phyloP scores from a whole-genome alignment of 2,113 vertebrate genomes.

The Leptosomus discolor region DNA sequence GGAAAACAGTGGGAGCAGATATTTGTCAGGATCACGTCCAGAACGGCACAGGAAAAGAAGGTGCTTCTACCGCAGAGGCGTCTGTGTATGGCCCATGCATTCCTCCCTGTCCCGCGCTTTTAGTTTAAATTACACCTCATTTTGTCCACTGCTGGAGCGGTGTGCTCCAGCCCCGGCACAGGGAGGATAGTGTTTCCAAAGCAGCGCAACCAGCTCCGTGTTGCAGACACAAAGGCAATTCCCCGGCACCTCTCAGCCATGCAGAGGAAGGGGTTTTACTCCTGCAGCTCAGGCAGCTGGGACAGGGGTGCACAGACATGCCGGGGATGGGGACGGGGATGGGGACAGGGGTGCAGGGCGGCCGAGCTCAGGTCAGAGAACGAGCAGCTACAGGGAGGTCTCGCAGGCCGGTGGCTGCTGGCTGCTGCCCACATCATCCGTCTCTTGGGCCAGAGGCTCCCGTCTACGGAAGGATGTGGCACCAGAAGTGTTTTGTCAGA shows the following conservation, averaged over 20 bases:
- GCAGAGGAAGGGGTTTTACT: not conserved
- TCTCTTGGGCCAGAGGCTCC: not conserved
- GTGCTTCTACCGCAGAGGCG: not conserved
- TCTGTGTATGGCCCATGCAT: accelerated
- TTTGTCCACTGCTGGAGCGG: not conserved
- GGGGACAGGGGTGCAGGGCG: accelerated
- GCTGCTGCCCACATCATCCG: accelerated
- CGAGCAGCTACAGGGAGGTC: not conserved
- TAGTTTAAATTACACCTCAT: not conserved
- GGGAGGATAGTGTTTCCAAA: not conserved
- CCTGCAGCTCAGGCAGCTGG: too few species aligned
- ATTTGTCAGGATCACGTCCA: not conserved
- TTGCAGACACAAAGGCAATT: not conserved
- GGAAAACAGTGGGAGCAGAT: not conserved
- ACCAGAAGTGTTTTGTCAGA: not conserved
- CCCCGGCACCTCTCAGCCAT: accelerated
- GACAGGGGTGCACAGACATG: not conserved
- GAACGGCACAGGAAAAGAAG: not conserved
- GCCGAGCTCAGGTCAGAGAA: not conserved
- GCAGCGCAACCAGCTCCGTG: not conserved
- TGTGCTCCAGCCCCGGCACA: not conserved
- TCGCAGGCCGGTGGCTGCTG: not conserved
- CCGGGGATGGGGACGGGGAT: accelerated
- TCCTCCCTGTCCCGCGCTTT: not conserved
- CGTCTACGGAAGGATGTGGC: not conserved